Base-by-base conservation (phyloP, 2,113 vertebrate genomes). In the Burhinus bistriatus region DNA sequence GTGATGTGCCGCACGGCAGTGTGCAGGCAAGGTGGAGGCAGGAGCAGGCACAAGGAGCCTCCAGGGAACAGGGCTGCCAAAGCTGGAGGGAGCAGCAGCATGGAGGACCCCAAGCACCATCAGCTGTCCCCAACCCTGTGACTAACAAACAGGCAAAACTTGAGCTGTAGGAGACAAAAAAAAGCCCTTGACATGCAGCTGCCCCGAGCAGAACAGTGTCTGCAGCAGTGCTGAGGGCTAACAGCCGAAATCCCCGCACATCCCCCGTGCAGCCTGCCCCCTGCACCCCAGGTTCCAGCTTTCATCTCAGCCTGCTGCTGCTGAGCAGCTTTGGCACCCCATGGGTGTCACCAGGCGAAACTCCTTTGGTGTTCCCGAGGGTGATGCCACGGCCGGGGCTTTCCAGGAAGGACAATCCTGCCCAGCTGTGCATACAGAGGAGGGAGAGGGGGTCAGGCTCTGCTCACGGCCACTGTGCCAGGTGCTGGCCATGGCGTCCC, bases 331-430 rank as follows among this genome's bases (percentile, higher is more conserved):
- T 25, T 62, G 61, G 20, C 22, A 36, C 6, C 70, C 55, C 15
- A 3, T 0, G 3, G 15, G 21, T 5, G 6, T 54, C 71, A 52
- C 55, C 1, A 1, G 16, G 29, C 2, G 3, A 75, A 90, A 6
- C 42, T 8, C 10, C 12, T 30, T 45, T 5, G 1, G 34, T 26
- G 51, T 44, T 71, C 40, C 66, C 11, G 3, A 40, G 29, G n/a
- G 77, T 65, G n/a, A 16, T 4, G 0, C 36, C 40, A 5, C 0
- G 3, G 58, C 49, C 0, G 0, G 30, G 29, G 45, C 45, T 73
- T 80, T n/a, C 45, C 40, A 36, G 42, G 45, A 17, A 0, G 2
- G 44, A 29, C 0, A 12, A 70, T 57, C 40, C 54, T 62, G 73
- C 40, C 20, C 57, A 38, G 77, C 52, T 3, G 0, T 6, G 12